Conservation (phyloP, 2,888 invertebrate species). For the Bombyx huttoni region DNA sequence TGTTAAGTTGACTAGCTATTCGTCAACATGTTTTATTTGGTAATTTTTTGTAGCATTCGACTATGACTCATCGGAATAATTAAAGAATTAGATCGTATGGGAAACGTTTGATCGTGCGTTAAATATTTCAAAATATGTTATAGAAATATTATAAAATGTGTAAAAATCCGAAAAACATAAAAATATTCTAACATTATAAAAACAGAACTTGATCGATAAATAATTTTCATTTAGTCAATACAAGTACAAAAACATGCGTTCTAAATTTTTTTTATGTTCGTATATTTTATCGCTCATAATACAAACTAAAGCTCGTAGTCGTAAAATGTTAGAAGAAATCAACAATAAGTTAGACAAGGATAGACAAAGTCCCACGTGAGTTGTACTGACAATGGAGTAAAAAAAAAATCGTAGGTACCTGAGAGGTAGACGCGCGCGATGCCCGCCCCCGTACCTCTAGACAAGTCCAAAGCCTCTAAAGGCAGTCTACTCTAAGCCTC, state of each 20-base stretch:
- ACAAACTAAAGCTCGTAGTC: slow-evolving; percentile 49
- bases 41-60: slow-evolving; percentile 9
- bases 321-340: slow-evolving; percentile 21
- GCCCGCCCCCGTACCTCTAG: slow-evolving; percentile 37
- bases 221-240: background rate
- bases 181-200: background rate
- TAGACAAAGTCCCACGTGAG: slow-evolving; percentile 49
- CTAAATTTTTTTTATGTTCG: slow-evolving; percentile 10
- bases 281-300: slow-evolving; percentile 40
- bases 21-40: slow-evolving; percentile 9
- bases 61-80: background rate
- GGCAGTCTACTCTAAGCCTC: slow-evolving; percentile 48
- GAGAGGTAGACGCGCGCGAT: slow-evolving; percentile 44
- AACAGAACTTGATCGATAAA: no score
- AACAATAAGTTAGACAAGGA: slow-evolving; percentile 34
- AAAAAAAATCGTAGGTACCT: slow-evolving; percentile 62
- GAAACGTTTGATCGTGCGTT: background rate
- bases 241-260: slow-evolving; percentile 3
- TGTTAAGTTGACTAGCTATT: slow-evolving; percentile 6
- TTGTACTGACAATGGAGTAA: slow-evolving; percentile 61
- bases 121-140: background rate
- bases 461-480: slow-evolving; percentile 11
- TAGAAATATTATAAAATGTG: background rate
- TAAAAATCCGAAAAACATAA: background rate
- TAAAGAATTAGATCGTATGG: background rate